Conservation (phyloP, 2,888 invertebrate genomes). For the Aspidiotus rigidus region DNA sequence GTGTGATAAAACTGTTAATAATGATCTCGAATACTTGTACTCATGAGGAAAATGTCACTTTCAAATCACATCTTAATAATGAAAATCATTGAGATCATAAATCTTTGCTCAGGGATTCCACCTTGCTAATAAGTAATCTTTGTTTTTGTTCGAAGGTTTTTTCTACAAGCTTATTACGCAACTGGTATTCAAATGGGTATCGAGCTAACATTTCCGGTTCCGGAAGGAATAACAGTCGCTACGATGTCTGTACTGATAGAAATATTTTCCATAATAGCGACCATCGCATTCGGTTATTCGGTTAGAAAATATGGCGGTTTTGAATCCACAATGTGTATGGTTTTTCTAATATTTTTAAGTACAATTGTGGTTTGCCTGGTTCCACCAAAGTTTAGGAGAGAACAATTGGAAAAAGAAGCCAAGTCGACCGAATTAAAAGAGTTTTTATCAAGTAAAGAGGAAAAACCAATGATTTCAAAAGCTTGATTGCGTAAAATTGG, state of each 20-base stretch:
- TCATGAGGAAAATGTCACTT: too few relatives aligned
- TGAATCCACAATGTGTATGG: neutral
- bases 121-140: neutral
- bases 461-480: too few relatives aligned
- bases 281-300: neutral
- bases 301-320: neutral
- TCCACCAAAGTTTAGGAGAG: conserved; percentile 15
- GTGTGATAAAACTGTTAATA: too few relatives aligned
- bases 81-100: too few relatives aligned
- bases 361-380: neutral
- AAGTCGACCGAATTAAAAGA: neutral
- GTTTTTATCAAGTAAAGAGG: neutral
- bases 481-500: too few relatives aligned
- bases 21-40: too few relatives aligned
- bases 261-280: neutral
- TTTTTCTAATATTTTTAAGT: neutral
- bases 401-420: conserved; percentile 13
- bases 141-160: conserved; percentile 17
- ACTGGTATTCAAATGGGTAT: conserved; percentile 24
- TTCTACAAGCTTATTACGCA: conserved; percentile 9
- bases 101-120: too few relatives aligned
- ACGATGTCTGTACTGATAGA: neutral
- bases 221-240: conserved; percentile 13
- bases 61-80: too few relatives aligned
- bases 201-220: conserved; percentile 20